Conservation (phyloP, 1,140 invertebrate species). For the Epicauta chinensis region DNA sequence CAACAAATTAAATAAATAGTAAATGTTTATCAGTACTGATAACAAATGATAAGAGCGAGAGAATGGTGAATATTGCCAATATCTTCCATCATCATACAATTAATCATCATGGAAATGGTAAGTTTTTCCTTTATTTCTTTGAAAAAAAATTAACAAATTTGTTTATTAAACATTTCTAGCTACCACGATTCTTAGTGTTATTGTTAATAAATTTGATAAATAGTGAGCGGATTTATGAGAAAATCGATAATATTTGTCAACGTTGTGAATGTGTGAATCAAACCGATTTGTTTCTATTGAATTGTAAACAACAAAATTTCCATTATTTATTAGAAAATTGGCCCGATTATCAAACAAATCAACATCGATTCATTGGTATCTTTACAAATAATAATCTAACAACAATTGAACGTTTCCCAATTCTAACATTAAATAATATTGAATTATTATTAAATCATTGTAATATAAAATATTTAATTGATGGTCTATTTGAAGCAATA, state of each 20-base stretch:
- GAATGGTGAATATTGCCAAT: no score
- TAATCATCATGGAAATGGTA: no score
- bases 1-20: no score
- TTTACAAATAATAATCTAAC: slow-evolving; percentile 44
- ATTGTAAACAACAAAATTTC: slow-evolving; percentile 41
- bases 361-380: no score
- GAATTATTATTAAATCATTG: slow-evolving; percentile 46
- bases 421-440: slow-evolving; percentile 34
- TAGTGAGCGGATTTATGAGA: slow-evolving; percentile 19
- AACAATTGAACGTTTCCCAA: slow-evolving; percentile 41
- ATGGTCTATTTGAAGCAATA: slow-evolving; percentile 57
- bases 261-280: slow-evolving; percentile 27
- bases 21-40: no score
- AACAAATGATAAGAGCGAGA: no score
- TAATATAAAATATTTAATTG: slow-evolving; percentile 51
- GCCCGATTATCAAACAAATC: slow-evolving; percentile 44
- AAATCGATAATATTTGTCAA: slow-evolving; percentile 30
- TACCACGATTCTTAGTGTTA: no score
- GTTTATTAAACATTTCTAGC: no score
- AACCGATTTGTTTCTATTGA: slow-evolving; percentile 19
- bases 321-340: slow-evolving; percentile 43
- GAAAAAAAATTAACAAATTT: no score
- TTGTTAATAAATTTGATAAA: no score
- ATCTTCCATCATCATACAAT: no score
- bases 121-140: no score